Conservation (phyloP, 2,113 vertebrate genomes). For the Dasyprocta punctata region DNA sequence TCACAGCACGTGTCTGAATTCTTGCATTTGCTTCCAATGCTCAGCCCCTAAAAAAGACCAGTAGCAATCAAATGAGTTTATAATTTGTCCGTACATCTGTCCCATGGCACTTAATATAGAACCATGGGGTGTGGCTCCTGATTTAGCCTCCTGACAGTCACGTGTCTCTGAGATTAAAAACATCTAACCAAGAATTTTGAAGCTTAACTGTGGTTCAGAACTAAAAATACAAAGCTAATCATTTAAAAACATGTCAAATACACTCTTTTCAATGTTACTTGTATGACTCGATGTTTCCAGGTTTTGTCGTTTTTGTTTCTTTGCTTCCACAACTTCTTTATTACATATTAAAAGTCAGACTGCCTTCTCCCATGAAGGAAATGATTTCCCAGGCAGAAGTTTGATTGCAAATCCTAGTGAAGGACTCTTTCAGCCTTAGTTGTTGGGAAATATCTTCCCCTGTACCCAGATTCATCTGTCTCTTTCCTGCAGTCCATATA, state of each 20-base stretch:
- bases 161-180: constrained; percentile 71
- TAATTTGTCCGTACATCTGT: constrained; percentile 32
- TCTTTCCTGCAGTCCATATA: not conserved
- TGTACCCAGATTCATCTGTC: not conserved
- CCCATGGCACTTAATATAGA: constrained; percentile 63
- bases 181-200: constrained; percentile 66
- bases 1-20: not conserved
- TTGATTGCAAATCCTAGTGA: not conserved
- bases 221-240: constrained; percentile 68
- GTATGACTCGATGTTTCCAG: not conserved
- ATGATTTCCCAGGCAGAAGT: not conserved
- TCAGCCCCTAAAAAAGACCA: not conserved
- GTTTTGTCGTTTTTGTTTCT: not conserved
- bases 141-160: constrained; percentile 66
- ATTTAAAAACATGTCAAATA: not conserved
- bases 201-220: constrained; percentile 59
- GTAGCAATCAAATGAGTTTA: not conserved
- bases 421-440: not conserved
- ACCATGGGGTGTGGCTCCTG: constrained; percentile 40
- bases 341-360: not conserved
- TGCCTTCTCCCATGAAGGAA: not conserved
- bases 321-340: not conserved
- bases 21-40: not conserved
- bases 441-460: not conserved
- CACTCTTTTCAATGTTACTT: not conserved